Evolutionary conservation across 2,113 vertebrate genomes (phyloP), one percentile per base, ranked within the genome.

Genomic region (Dipodomys stephensi): DNA sequence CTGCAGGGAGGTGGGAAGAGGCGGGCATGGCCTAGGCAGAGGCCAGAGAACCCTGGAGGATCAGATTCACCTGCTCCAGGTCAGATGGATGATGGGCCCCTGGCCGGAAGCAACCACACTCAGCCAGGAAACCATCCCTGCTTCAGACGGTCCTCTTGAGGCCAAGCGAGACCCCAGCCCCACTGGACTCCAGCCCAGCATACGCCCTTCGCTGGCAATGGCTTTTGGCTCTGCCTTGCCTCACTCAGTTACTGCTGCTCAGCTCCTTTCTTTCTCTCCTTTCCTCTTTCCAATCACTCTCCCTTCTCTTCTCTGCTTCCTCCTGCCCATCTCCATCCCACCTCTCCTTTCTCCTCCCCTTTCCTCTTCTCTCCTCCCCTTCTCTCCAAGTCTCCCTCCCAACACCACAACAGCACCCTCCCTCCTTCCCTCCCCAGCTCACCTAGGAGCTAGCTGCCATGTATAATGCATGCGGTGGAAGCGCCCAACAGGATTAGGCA

Each of bases 401-500:
- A 78, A 15, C 44, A 32, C 19, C 4, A 15, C 84, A 78, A 15
- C 44, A 32, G 23, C 4, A 15, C 72, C 64, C 84, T n/a, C 69
- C 68, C 12, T 74, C 60, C 82, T 71, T 49, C 25, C 53, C 49
- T 49, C 12, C 49, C 15, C 32, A 35, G 93, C 76, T 53, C 93
- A 96, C 96, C 96, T 93, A 94, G 95, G 73, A 65, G 81, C 91
- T 4, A 13, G 32, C 87, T 11, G 91, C 96, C 97, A 98, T 97
- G 98, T 97, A 98, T 98, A 98, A 98, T 98, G 97, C 96, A 98
- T 98, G 98, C 98, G 97, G 97, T 98, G 98, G 98, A 98, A 97
- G 99, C 98, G 97, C 98, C 97, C 98, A 98, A 99, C 98, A 98
- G 98, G 98, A 99, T 99, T 99, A 98, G 98, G 98, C 98, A 98